Evolutionary conservation across 2,797 vertebrate genomes (phyloP).

Genomic region (Crossoptilon crossoptilon): DNA sequence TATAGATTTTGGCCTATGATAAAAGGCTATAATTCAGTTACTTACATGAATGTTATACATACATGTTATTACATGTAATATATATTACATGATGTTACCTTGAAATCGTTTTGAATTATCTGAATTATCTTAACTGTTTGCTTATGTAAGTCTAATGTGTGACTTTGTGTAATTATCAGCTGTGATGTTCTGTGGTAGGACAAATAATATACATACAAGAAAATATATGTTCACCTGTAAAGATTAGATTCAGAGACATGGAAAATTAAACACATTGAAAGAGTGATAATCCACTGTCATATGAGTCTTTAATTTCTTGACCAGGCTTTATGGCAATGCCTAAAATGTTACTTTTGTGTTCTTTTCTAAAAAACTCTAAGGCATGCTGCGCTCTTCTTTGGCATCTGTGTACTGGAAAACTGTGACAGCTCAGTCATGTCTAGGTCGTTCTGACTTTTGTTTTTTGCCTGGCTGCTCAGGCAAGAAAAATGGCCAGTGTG

Average conservation of each 20-base stretch:
- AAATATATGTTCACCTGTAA: not conserved
- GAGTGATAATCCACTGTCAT: not conserved
- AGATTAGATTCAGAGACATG: not conserved
- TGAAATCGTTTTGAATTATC: not conserved
- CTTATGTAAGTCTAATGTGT: not conserved
- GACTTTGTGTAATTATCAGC: no score
- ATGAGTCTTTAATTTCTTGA: not conserved
- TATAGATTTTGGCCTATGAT: not conserved
- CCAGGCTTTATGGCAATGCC: not conserved
- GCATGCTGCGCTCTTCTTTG: accelerated
- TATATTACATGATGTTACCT: not conserved
- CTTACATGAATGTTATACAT: not conserved
- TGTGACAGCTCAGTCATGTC: not conserved
- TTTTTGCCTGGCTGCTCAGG: not conserved
- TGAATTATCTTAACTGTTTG: not conserved
- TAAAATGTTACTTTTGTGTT: not conserved
- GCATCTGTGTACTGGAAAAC: not conserved
- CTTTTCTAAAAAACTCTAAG: not conserved
- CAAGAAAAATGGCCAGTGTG: not conserved
- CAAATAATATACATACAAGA: not conserved
- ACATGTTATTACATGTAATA: no score
- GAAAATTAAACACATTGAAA: not conserved
- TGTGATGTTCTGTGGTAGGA: not conserved
- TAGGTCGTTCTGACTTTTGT: not conserved
- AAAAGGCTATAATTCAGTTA: not conserved